Evolutionary conservation across 1,140 invertebrate genomes (phyloP), one percentile per base, ranked within the genome.

Genomic region (Drosophila equinoxialis): DNA sequence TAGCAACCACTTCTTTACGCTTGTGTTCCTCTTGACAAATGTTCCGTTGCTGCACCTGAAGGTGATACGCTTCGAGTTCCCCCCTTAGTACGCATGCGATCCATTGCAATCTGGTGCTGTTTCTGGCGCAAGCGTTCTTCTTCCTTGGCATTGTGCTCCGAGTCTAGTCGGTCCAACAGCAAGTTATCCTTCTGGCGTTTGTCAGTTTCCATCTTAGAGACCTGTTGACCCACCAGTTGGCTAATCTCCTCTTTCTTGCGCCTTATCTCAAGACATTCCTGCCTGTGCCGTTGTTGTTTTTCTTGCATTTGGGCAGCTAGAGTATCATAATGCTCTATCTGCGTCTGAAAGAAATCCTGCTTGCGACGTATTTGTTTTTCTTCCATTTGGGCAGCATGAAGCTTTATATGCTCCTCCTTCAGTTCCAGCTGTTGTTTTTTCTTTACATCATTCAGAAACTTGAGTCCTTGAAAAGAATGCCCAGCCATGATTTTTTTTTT

Each of bases 111-210:
- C 57, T 81, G 74, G 69, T 84, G 64, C 13, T 89, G 63, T 58
- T 89, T 64, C 67, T 89, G 77, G 26, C 84, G 84, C 17, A 67
- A 73, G 48, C 59, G 84, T 68, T 71, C 80, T 37, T 89, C 81
- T 6, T 71, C 68, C 26, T 81, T 89, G 33, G 84, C 84, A 42
- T 68, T 71, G 69, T 89, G 84, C 67, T 89, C 84, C 17, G 81
- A 74, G 62, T 81, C 68, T 68, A 89, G 77, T 54, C 89, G 67
- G 55, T 89, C 84, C 48, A 67, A 37, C 51, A 89, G 55, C 1
- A 89, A 54, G 35, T 69, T 64, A 20, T 84, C 41, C 1, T 80
- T 81, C 37, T 78, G 66, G 1, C 65, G 77, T 17, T 84, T 89
- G 11, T 65, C 54, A 17, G 78, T 77, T 77, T 89, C 74, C 3